A percentile compares a stretch with the other conserved stretches of the same genome.
Evolutionary conservation across 2,113 vertebrate genomes (phyloP).

Genomic region (Acanthochromis polyacanthus): DNA sequence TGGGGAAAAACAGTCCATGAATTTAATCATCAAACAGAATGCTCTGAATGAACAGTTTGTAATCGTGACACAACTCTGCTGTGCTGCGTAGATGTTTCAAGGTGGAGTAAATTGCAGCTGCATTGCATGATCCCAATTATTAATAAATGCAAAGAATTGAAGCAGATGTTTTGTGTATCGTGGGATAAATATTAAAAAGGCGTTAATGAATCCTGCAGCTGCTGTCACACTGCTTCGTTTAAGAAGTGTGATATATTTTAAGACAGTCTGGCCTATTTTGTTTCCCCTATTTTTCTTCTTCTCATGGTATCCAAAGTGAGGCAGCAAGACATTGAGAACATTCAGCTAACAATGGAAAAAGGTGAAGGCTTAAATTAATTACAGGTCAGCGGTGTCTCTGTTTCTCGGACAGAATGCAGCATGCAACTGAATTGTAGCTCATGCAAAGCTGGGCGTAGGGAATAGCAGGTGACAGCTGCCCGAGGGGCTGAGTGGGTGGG

Average conservation of each 20-base stretch:
- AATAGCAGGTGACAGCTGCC: constrained; percentile 79
- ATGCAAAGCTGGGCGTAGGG: constrained; percentile 56
- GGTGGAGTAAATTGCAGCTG: constrained; percentile 16
- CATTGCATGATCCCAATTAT: constrained; percentile 17
- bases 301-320: constrained; percentile 9
- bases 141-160: constrained; percentile 20
- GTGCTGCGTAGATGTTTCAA: constrained; percentile 22
- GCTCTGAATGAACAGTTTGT: constrained; percentile 4
- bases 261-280: constrained; percentile 27
- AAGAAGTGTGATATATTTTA: constrained; percentile 21
- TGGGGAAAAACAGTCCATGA: constrained; percentile 20
- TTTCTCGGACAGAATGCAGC: constrained; percentile 44
- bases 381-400: constrained; percentile 70
- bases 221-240: constrained; percentile 19
- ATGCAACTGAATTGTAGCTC: constrained; percentile 63
- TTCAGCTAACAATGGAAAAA: constrained; percentile 30
- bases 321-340: constrained; percentile 36
- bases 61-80: constrained; percentile 2
- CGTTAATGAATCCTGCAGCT: constrained; percentile 36
- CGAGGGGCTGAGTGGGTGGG: constrained; percentile 50
- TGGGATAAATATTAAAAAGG: constrained; percentile 41
- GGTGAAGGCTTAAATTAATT: constrained; percentile 71
- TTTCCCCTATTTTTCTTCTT: background rate
- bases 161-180: constrained; percentile 35
- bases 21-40: constrained; percentile 32